Evolutionary conservation across 2,113 vertebrate genomes (phyloP), one percentile per base, ranked within the genome.

Genomic region (Perca schrenkii): DNA sequence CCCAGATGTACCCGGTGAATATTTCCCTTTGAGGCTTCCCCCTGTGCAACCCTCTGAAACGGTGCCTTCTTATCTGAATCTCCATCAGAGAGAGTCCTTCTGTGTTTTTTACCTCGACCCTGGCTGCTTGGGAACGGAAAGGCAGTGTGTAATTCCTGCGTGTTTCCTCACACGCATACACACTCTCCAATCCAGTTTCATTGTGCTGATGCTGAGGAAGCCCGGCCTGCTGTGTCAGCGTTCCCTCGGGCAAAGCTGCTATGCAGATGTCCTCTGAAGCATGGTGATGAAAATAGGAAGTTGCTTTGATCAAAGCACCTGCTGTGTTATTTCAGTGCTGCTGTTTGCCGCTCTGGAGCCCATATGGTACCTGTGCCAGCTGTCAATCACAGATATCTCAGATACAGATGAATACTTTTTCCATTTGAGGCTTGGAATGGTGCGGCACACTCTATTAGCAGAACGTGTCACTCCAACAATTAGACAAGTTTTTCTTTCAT

Each of bases 241-340:
- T 77, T 93, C 89, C 92, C 89, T 52, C 77, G 88, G 85, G 93
- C 88, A 77, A 86, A 87, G 87, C 79, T 17, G 79, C 91, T 82
- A 88, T 92, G 91, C 89, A 93, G 89, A 92, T 89, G 89, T 92
- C 80, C 90, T 93, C 85, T 17, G 47, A 86, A 91, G 88, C 85
- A 52, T 13, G 83, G 76, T 65, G 86, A 89, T 92, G 89, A 87
- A 89, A 92, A 94, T 85, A 88, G 84, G 90, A 90, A 82, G 82
- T 67, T 60, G 66, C 85, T 91, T 90, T 92, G 85, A 93, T 93
- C 91, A 87, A 85, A 91, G 86, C 75, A 80, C 90, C 88, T 89
- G 88, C 90, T 88, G 90, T 86, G 89, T 87, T 90, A 76, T 86
- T 79, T 71, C 65, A 28, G 75, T 46, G 71, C 49, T 21, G 78